Evolutionary conservation across 2,113 vertebrate species (phyloP), one percentile per base, ranked within the genome.

Genomic region (Raja brachyura): DNA sequence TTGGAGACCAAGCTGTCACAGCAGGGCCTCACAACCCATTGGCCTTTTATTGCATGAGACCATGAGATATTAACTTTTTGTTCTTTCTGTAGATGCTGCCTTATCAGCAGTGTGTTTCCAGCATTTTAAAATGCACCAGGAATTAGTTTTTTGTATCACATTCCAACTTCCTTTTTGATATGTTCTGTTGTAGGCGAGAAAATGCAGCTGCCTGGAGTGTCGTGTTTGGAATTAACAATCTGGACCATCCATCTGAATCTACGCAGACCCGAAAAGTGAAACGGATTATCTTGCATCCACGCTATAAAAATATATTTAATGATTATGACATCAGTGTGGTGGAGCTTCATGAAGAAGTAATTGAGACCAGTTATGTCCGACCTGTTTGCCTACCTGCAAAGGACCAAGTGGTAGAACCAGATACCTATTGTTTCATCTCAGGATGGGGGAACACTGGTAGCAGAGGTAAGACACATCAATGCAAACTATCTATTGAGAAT

Each of bases 361-460:
- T 95, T 0, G 96, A 98, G 95, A 99, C 97, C 0, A 96, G 96
- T 94, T 97, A 97, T 0, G 98, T 99, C 2, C 95, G 97, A 1
- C 98, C 99, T 0, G 98, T 98, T 93, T 99, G 98, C 94, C 93
- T 99, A 10, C 98, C 98, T 4, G 94, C 94, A 73, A 93, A 59
- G 0, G 95, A 93, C 10, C 96, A 97, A 94, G 93, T 96, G 22
- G 96, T 97, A 1, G 95, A 94, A 25, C 96, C 98, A 0, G 97
- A 99, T 77, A 97, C 97, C 0, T 99, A 99, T 95, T 99, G 99
- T 93, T 98, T 97, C 94, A 99, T 99, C 96, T 98, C 98, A 0
- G 99, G 99, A 94, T 99, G 99, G 99, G 99, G 99, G 48, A 98
- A 99, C 95, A 98, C 97, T 97, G 98, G 98, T 93, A 98, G 97